Base-by-base conservation (phyloP, 2,888 invertebrate genomes). In the Perizoma flavofasciatum region DNA sequence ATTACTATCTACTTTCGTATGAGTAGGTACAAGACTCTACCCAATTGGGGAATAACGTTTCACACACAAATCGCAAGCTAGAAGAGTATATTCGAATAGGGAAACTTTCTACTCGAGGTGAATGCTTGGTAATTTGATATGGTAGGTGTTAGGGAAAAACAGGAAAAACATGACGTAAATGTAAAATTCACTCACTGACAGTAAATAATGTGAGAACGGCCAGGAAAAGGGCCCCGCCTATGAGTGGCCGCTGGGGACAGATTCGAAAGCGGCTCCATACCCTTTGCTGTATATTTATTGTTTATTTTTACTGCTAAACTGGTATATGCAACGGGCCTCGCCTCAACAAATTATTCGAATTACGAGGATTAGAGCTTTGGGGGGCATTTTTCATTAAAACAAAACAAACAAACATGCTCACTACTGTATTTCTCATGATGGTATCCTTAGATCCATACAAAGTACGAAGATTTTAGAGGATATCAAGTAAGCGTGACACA, bases 171-270 rank as follows among this genome's bases (percentile, higher is more conserved):
- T 68, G 43, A 56, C 46, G 49, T 72, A 71, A 72, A 71, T 75
- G 68, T 67, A 71, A 78, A 78, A 78, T 74, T 74, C 70, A 75
- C 72, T 71, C 60, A 68, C 67, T 66, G 71, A 74, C 73, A 73
- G 76, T 82, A 79, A 83, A 82, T 83, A 78, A 81, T 79, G 80
- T 78, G 80, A 67, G 70, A 81, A 81, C 75, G 70, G 73, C 73
- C 68, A 68, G 73, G 79, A 77, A 82, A 81, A 77, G 73, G 72
- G 68, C 67, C 59, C 63, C 66, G 72, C 74, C 73, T 74, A 73
- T 70, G 78, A 85, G 78, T 73, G 77, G 78, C 61, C 83, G 66
- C 80, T 39, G 55, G 85, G 82, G 85, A 81, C 79, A 73, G 72
- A 82, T 83, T 71, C 74, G 72, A 68, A 68, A 68, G 56, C 70